Evolutionary conservation across 2,888 invertebrate species (phyloP).

Genomic region (Heliconius sara): DNA sequence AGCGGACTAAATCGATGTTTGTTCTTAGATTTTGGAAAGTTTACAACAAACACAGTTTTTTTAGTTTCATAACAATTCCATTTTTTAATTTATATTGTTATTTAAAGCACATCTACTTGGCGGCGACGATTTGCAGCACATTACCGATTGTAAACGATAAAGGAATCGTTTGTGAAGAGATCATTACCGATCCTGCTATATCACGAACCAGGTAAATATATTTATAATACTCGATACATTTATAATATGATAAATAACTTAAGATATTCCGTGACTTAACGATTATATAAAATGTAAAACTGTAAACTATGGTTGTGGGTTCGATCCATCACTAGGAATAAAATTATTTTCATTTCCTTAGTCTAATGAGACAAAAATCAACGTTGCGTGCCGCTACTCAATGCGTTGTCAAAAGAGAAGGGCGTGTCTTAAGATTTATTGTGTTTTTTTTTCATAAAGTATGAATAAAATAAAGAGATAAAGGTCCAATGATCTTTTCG

Average conservation of each 20-base stretch:
- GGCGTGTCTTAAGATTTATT: not conserved
- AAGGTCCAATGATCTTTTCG: not conserved
- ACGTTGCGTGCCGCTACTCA: not conserved
- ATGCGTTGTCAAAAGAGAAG: not conserved
- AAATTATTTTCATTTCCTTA: not conserved
- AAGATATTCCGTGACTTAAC: no score
- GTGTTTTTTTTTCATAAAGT: no score
- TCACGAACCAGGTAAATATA: slow-evolving; percentile 63
- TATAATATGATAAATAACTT: no score
- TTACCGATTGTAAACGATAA: slow-evolving; percentile 69
- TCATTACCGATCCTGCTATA: slow-evolving; percentile 66
- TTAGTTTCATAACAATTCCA: not conserved
- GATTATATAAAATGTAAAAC: no score
- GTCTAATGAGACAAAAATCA: not conserved
- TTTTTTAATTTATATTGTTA: not conserved
- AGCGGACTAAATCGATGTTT: no score
- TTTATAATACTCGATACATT: no score
- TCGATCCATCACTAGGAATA: not conserved
- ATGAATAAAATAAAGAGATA: no score
- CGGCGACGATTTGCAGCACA: slow-evolving; percentile 73
- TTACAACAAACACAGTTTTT: not conserved
- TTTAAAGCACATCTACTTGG: slow-evolving; percentile 72
- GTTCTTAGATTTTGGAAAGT: no score
- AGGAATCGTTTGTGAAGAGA: slow-evolving; percentile 69
- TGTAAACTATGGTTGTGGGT: no score